Evolutionary conservation across 2,888 invertebrate species (phyloP), one percentile per base, ranked within the genome.

Genomic region (Chymomyza caudatula): DNA sequence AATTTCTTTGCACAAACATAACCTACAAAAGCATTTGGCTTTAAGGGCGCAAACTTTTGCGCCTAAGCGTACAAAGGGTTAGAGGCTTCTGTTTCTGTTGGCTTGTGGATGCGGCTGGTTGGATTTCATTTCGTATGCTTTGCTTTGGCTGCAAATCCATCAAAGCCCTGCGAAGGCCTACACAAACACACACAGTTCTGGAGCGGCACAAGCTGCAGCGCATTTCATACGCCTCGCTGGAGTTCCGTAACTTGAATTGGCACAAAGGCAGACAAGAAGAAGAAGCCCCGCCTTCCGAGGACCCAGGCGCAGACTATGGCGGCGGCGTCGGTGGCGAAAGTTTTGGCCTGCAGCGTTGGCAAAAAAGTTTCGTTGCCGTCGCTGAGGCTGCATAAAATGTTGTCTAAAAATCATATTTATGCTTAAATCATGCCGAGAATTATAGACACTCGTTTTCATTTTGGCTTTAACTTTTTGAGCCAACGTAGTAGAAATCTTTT

Each of bases 181-280:
- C 51, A 59, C 63, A 60, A 71, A 72, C 80, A 17, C 51, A 51
- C 1, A 19, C 22, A 20, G 5, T 37, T 47, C 47, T 19, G 47
- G 47, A 17, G 15, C 15, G 20, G 55, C 17, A 44, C 63, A 63
- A 73, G 75, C 83, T 77, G 82, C 72, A 80, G 67, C 73, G 73
- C 71, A 85, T 86, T 86, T 86, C 74, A 78, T 75, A 85, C 84
- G 87, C 87, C 75, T 78, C 79, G 87, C 72, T 80, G 75, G 76
- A 85, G 87, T 84, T 86, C 55, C 84, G 84, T 77, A 82, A 85
- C 85, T 85, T 58, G 71, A 73, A 83, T 83, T 75, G 85, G 78
- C 74, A 78, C 83, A 78, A 80, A 71, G 70, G 52, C 67, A 23
- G 58, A 17, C n/a, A 57, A 43, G 44, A 22, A 51, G 58, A 57